A percentile compares a stretch with the other conserved stretches of the same genome.
Conservation (phyloP, 2,113 vertebrate genomes). For the Chamaetylas fuelleborni region DNA sequence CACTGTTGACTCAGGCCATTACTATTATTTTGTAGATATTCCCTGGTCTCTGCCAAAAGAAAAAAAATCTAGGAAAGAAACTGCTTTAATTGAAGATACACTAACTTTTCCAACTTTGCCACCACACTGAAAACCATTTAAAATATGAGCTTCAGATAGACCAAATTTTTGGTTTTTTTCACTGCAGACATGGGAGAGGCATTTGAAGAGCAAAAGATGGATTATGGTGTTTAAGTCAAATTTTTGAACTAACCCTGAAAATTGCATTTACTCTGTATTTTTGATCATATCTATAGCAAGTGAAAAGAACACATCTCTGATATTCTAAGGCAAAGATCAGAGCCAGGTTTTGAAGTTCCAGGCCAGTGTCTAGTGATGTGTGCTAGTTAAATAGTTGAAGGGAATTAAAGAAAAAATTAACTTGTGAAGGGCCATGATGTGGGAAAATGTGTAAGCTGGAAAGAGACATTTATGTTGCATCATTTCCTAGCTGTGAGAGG, state of each 20-base stretch:
- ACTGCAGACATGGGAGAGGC: not conserved
- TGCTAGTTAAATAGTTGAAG: not conserved
- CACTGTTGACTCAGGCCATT: not conserved
- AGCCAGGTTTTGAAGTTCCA: not conserved
- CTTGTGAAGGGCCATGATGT: not conserved
- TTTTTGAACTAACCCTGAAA: not conserved
- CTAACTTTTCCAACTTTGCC: not conserved
- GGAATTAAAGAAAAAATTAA: not conserved
- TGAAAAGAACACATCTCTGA: not conserved
- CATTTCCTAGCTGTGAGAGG: not conserved
- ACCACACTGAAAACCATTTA: not conserved
- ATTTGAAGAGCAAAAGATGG: not conserved
- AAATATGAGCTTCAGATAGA: not conserved
- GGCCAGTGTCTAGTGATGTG: not conserved
- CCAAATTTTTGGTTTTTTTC: not conserved
- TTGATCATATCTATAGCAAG: not conserved
- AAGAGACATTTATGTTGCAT: not conserved
- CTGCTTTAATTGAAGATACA: not conserved
- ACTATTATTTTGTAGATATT: conserved; percentile 25
- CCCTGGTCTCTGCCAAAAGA: not conserved
- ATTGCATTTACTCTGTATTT: not conserved
- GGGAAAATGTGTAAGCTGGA: not conserved
- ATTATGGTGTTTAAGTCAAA: not conserved
- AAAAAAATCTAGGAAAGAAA: not conserved
- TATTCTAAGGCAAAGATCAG: not conserved